Conservation (phyloP, 1,140 invertebrate species). For the Anastrepha obliqua region DNA sequence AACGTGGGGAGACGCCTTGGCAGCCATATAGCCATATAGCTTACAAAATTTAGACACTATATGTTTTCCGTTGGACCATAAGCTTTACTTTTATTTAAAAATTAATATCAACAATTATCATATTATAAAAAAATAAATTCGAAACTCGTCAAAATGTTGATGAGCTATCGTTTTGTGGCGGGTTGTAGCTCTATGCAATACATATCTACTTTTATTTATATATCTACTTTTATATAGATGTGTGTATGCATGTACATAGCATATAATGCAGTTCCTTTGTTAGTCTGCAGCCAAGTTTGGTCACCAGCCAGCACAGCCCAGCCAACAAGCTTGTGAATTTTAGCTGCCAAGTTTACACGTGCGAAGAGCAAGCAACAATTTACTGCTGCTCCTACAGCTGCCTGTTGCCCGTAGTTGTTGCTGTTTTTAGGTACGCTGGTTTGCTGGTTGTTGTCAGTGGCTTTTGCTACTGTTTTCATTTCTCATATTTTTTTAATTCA, state of each 20-base stretch:
- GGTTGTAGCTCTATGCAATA: too few relatives aligned
- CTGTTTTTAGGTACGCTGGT: not conserved
- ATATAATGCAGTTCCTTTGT: not conserved
- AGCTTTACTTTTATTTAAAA: too few relatives aligned
- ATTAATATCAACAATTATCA: too few relatives aligned
- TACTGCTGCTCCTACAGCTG: not conserved
- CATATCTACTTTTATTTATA: too few relatives aligned
- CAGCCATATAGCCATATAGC: too few relatives aligned
- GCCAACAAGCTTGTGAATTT: slow-evolving; percentile 38
- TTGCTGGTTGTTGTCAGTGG: not conserved
- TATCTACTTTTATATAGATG: not conserved
- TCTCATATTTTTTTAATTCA: not conserved
- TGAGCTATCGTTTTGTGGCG: too few relatives aligned
- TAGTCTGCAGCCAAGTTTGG: not conserved
- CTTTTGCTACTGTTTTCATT: slow-evolving; percentile 13
- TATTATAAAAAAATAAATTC: too few relatives aligned
- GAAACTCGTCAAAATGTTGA: too few relatives aligned
- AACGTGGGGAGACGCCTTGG: too few relatives aligned
- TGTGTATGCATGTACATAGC: not conserved
- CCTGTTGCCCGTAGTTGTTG: not conserved
- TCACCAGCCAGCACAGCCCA: not conserved
- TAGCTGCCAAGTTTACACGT: slow-evolving; percentile 37
- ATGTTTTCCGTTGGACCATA: too few relatives aligned
- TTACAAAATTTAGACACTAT: too few relatives aligned
- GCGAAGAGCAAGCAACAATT: not conserved